Base-by-base conservation (phyloP, 2,797 vertebrate genomes). In the Syngnathus acus region DNA sequence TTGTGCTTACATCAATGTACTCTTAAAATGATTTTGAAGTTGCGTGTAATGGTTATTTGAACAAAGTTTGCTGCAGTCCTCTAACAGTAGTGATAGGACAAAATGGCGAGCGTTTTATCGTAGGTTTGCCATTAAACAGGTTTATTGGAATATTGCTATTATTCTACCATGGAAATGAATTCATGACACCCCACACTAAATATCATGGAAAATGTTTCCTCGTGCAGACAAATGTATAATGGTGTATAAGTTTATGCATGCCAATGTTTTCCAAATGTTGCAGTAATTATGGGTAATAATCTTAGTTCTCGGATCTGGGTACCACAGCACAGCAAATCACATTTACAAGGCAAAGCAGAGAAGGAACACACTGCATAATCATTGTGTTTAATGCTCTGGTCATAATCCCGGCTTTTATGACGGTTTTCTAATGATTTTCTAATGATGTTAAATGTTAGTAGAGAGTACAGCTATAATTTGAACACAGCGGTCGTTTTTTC, bases 371-470 rank as follows among this genome's bases (percentile, higher is more conserved):
- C 87, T 89, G 91, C 92, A 92, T 92, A 92, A 92, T 91, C 89
- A 91, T 92, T 92, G 90, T 91, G 90, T 91, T 91, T 92, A 91
- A 90, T 93, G 89, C 91, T 91, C 86, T 91, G 90, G 89, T 92
- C 90, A 91, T 92, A 93, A 91, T 92, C 91, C 87, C 88, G 89
- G 89, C 89, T 93, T 93, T 92, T 91, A 93, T 91, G 90, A 91
- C 91, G 91, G 90, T 90, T 92, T 92, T 92, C 89, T 93, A 92
- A 92, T 92, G 90, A 92, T 92, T 92, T 92, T 92, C 89, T 92
- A 92, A 92, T 92, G 90, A 92, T 89, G 90, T 92, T 92, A 93
- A 92, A 92, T 93, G 91, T 93, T 93, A 92, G 91, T 90, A 90
- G 88, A 90, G 89, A 90, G 89, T 86, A 89, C 83, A 87, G 88